Conservation (phyloP, 2,888 invertebrate species). For the Phragmatobia fuliginosa region DNA sequence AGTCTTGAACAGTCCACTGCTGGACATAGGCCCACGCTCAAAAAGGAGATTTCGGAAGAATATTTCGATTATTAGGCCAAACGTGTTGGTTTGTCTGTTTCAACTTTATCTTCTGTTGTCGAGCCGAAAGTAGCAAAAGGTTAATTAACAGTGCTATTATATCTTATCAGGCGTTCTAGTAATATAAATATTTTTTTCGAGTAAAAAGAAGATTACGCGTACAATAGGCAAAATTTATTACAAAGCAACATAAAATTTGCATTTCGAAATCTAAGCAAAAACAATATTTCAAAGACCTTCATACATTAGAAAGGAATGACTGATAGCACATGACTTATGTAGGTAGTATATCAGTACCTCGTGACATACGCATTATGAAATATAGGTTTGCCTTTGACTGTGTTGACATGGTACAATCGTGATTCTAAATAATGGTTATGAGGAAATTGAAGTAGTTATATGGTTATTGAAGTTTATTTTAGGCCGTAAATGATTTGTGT, state of each 20-base stretch:
- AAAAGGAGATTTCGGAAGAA: too few species aligned
- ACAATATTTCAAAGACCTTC: not conserved
- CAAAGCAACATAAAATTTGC: not conserved
- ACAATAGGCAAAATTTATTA: not conserved
- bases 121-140: not conserved
- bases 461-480: not conserved
- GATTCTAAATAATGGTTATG: not conserved
- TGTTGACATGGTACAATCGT: not conserved
- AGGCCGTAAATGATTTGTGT: not conserved
- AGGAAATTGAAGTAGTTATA: not conserved
- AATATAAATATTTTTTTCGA: too few species aligned
- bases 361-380: not conserved
- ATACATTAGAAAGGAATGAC: constrained; percentile 9
- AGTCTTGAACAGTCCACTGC: too few species aligned
- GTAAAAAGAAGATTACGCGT: not conserved
- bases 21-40: too few species aligned
- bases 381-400: constrained; percentile 16
- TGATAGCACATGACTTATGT: not conserved
- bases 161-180: not conserved
- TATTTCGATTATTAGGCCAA: too few species aligned
- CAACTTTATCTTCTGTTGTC: too few species aligned
- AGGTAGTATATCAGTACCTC: not conserved
- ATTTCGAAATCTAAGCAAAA: not conserved
- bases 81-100: too few species aligned
- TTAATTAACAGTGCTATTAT: not conserved